Base-by-base conservation (phyloP, 2,113 vertebrate genomes). In the Thinocorus orbignyianus region DNA sequence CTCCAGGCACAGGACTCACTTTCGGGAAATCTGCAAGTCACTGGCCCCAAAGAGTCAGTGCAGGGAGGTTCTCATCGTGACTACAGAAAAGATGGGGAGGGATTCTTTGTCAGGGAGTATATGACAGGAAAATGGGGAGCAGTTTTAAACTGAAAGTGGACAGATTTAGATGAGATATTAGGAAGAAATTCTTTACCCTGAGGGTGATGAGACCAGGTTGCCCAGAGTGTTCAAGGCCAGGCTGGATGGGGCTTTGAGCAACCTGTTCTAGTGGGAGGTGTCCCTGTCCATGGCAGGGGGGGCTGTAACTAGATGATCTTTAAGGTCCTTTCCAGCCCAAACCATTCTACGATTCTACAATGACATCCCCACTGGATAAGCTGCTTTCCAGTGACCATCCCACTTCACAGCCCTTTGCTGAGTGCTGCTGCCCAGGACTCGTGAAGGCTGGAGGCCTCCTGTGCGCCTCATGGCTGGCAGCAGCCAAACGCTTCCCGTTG, bases 351-450 rank as follows among this genome's bases (percentile, higher is more conserved):
- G 35, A 15, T 37, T 60, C n/a, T 37, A 37, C 6, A 4, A 17
- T 55, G 37, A 37, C 4, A 1, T 1, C 51, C 66, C 52, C 0
- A 1, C 13, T 7, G 31, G 35, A 13, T 9, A 62, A 62, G 57
- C 48, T 69, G 48, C 42, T 39, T 71, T 58, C 77, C 55, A 35
- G 66, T 1, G 11, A 30, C 26, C 12, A 1, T 15, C 55, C 55
- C 55, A 3, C 39, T 55, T 48, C 8, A 5, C 55, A 61, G 62
- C 46, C 41, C 46, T 35, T 26, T 1, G 3, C 65, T 37, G 41
- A 2, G 35, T 25, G 11, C 48, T 42, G 74, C 60, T 37, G 73
- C 61, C 48, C 35, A 28, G 87, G 44, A 5, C 51, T 64, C 2
- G 0, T 7, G 57, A 48, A 41, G 44, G 41, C 24, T 6, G 12